Percentiles rank a stretch among this genome's conserved stretches.
Evolutionary conservation across 2,888 invertebrate genomes (phyloP).

Genomic region (Marasmarcha lunaedactyla): DNA sequence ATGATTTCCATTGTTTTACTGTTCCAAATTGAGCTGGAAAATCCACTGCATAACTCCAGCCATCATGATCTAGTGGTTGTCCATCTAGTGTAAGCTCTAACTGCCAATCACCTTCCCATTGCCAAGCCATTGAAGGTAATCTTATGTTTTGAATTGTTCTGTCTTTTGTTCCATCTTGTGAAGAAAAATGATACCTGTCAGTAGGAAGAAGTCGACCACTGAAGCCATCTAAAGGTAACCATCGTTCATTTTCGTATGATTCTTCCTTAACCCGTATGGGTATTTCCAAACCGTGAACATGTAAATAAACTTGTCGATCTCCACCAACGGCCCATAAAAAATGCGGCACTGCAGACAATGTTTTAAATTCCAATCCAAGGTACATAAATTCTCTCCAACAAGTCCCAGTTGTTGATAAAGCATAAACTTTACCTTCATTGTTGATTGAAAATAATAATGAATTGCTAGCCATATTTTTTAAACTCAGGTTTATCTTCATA

Average conservation of each 20-base stretch:
- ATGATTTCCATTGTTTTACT: constrained; percentile 89
- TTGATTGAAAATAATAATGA: constrained; percentile 85
- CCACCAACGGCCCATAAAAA: constrained; percentile 94
- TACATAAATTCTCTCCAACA: constrained; percentile 91
- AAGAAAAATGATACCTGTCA: constrained; percentile 89
- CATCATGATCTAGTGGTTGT: constrained; percentile 89
- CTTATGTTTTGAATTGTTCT: constrained; percentile 84
- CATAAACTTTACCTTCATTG: constrained; percentile 89
- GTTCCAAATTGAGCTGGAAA: constrained; percentile 87
- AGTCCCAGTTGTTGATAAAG: constrained; percentile 81
- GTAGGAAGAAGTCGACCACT: constrained; percentile 86
- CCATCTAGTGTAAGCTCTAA: constrained; percentile 87
- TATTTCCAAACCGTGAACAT: constrained; percentile 89
- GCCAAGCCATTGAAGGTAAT: constrained; percentile 94
- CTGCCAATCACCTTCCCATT: constrained; percentile 96
- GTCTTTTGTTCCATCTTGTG: constrained; percentile 83
- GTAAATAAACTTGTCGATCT: constrained; percentile 92
- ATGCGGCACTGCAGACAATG: constrained; percentile 85
- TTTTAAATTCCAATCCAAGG: constrained; percentile 89
- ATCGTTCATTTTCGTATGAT: constrained; percentile 93
- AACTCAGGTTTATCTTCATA: constrained; percentile 2
- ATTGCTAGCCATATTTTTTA: constrained; percentile 69
- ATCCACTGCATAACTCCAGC: constrained; percentile 94
- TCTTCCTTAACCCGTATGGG: constrained; percentile 92
- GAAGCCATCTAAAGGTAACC: constrained; percentile 92